Conservation (phyloP, 2,797 vertebrate species). For the Sparus aurata region DNA sequence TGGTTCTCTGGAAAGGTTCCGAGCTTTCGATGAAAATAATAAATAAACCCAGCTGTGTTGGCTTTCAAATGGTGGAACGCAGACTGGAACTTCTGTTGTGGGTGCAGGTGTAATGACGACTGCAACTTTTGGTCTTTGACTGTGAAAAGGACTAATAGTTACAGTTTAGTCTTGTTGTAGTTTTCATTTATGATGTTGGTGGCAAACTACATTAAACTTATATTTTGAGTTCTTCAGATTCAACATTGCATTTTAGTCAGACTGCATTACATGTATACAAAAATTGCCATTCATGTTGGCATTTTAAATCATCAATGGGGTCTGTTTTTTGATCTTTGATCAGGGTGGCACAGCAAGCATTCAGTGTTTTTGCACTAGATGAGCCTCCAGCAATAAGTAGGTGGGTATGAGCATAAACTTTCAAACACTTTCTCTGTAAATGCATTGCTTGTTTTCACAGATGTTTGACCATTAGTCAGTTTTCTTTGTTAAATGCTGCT, state of each 20-base stretch:
- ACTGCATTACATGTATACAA: not conserved
- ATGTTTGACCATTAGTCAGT: constrained; percentile 25
- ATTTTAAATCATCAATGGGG: constrained; percentile 16
- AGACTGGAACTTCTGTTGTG: too few relatives aligned
- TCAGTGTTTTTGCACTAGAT: constrained; percentile 10
- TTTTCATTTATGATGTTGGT: not conserved
- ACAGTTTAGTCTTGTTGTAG: not conserved
- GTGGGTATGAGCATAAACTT: constrained; percentile 10
- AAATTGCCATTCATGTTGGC: not conserved
- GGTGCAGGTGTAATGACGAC: too few relatives aligned
- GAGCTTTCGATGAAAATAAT: too few relatives aligned
- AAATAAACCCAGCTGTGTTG: too few relatives aligned
- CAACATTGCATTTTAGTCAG: not conserved
- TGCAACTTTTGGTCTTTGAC: too few relatives aligned
- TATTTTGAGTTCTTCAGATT: not conserved
- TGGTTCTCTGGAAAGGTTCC: too few relatives aligned
- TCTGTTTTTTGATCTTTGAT: constrained; percentile 22
- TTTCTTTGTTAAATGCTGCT: constrained; percentile 7
- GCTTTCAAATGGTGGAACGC: too few relatives aligned
- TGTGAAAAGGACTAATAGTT: too few relatives aligned
- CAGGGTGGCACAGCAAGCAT: constrained; percentile 33
- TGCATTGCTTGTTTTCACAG: constrained; percentile 17
- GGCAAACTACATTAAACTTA: not conserved
- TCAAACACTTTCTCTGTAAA: constrained; percentile 22
- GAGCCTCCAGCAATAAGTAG: constrained; percentile 26